Evolutionary conservation across 2,797 vertebrate species (phyloP), one percentile per base, ranked within the genome.

Genomic region (Champsocephalus esox): DNA sequence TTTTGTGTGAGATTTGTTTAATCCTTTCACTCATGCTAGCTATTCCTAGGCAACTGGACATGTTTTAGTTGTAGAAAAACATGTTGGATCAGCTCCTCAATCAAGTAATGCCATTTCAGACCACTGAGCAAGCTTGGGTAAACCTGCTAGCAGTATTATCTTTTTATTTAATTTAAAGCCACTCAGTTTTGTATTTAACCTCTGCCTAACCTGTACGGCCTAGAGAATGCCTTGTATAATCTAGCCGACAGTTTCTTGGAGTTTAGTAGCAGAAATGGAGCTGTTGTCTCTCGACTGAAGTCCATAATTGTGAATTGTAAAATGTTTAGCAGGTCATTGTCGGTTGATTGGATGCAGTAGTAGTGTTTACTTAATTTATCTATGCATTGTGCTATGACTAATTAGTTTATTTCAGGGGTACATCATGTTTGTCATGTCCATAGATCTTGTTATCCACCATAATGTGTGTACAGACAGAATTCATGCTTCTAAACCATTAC

Each of bases 311-410:
- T 92, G 85, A 88, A 80, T 73, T 87, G 81, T 82, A 57, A 77
- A 69, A 72, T 60, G 73, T 90, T 87, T 75, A 83, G 82, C 83
- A 34, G 82, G 91, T 95, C 92, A 90, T 94, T 92, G 88, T 95
- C 93, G 82, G 93, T 94, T 93, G 93, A 92, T 96, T 95, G 94
- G 95, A 96, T 95, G 95, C 95, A 95, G 96, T 96, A 95, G 94
- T 95, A 92, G 88, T 93, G 93, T 95, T 93, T 90, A 94, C 93
- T 96, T 95, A 94, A 91, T 96, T 96, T 96, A 97, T 97, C 97
- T 97, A 97, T 97, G 97, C 97, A 97, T 96, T 91, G 87, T 96
- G 96, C 94, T 94, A 93, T 96, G 94, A 95, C 93, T 87, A 89
- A 84, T 91, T 88, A 82, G 86, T 92, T 93, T 89, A 75, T 91